A percentile compares a stretch with the other conserved stretches of the same genome.
These are phyloP conservation scores for Periophthalmus modestus DNA, from an alignment of 2,113 vertebrate species.

Conservation along the genomic window DNA sequence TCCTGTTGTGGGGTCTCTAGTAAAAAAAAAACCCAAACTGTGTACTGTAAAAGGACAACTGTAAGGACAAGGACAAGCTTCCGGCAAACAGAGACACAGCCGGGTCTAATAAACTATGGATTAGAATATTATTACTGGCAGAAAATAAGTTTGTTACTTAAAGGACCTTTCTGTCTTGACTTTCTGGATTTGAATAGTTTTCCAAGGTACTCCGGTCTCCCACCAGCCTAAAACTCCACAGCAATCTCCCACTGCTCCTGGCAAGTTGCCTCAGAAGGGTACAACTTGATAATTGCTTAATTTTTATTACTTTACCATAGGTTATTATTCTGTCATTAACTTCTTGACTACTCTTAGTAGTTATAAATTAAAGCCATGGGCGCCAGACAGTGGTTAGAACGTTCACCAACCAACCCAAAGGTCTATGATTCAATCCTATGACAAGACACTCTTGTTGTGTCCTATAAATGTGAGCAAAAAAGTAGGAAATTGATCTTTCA, in stretches of 20 bases:
- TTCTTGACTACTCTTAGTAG: not conserved
- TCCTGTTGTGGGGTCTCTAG: conserved; percentile 63
- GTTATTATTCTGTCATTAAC: not conserved
- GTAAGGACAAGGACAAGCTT: conserved; percentile 45
- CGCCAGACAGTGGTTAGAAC: too few relatives aligned
- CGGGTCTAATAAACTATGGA: conserved; percentile 28
- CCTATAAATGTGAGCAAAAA: too few relatives aligned
- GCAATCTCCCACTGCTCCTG: not conserved
- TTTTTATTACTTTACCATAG: not conserved
- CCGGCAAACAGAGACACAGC: conserved; percentile 43
- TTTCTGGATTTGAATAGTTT: not conserved
- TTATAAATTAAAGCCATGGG: not conserved
- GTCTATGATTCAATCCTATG: not conserved
- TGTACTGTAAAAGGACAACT: conserved; percentile 32
- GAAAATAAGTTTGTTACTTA: not conserved
- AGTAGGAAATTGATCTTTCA: too few relatives aligned
- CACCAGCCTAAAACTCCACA: not conserved
- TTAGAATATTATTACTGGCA: conserved; percentile 11
- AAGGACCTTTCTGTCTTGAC: not conserved
- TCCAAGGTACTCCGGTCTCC: not conserved
- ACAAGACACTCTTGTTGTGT: not conserved
- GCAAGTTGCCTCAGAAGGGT: not conserved
- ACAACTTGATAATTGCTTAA: not conserved
- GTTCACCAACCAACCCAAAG: too few relatives aligned
- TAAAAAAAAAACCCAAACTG: conserved; percentile 17